A percentile compares a stretch with the other conserved stretches of the same genome.
Evolutionary conservation across 2,888 invertebrate species (phyloP).

Genomic region (Lumbricus terrestris): DNA sequence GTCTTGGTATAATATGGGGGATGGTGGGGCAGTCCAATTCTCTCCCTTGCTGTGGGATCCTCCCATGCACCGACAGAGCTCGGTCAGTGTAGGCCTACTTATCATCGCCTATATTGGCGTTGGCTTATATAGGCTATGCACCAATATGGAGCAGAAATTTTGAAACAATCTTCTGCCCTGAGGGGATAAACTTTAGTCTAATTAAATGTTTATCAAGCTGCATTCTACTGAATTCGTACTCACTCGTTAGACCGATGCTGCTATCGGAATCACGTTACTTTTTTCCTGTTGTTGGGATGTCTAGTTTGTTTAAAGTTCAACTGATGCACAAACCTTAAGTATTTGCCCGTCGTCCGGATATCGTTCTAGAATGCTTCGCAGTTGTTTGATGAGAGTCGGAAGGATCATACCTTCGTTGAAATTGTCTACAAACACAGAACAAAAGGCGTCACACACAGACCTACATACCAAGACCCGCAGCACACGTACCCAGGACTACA

Average conservation of each 20-base stretch:
- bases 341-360: slow-evolving; percentile 55
- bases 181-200: too few relatives aligned
- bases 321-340: slow-evolving; percentile 45
- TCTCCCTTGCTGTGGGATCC: too few relatives aligned
- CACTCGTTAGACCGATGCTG: not conserved
- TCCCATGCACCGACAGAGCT: too few relatives aligned
- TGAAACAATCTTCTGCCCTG: too few relatives aligned
- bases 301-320: not conserved
- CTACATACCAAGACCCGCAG: too few relatives aligned
- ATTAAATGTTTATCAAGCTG: not conserved
- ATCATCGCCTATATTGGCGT: too few relatives aligned
- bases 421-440: slow-evolving; percentile 27
- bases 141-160: too few relatives aligned
- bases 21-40: too few relatives aligned
- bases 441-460: not conserved
- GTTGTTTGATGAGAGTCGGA: slow-evolving; percentile 48
- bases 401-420: slow-evolving; percentile 42
- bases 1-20: too few relatives aligned
- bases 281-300: not conserved
- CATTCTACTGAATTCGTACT: not conserved
- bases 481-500: too few relatives aligned
- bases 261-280: not conserved
- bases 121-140: too few relatives aligned
- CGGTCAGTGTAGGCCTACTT: too few relatives aligned
- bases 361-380: slow-evolving; percentile 48